These are phyloP conservation scores for Agraylea sexmaculata DNA, from an alignment of 1,140 invertebrate species.

Conservation along the genomic window DNA sequence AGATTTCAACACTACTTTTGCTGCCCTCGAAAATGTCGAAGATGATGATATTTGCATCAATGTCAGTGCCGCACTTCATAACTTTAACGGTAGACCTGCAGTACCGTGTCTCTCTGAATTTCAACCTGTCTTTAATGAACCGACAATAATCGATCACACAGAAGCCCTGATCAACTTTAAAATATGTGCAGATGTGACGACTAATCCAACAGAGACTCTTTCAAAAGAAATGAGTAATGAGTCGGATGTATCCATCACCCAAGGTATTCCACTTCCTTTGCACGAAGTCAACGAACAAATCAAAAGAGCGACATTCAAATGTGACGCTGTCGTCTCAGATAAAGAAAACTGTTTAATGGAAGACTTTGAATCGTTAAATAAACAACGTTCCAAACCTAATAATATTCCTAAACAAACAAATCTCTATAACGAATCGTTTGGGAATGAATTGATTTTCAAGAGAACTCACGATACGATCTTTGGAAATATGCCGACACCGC, in stretches of 20 bases:
- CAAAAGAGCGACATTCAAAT: too few species aligned
- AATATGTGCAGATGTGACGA: constrained; percentile 3
- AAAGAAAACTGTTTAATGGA: too few species aligned
- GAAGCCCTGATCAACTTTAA: constrained; percentile 19
- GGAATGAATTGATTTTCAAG: too few species aligned
- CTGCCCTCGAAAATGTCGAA: constrained; percentile 9
- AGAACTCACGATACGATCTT: too few species aligned
- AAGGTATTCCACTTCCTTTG: constrained; percentile 5
- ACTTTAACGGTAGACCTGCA: constrained; percentile 3
- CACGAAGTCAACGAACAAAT: constrained; percentile 8
- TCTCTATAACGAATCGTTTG: too few species aligned
- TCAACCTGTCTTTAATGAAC: constrained; percentile 6
- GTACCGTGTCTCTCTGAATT: constrained; percentile 9
- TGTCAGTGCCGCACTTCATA: constrained; percentile 10
- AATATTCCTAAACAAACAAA: too few species aligned
- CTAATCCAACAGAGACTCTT: constrained; percentile 1
- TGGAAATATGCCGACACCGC: too few species aligned
- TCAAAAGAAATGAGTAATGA: too few species aligned
- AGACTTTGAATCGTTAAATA: too few species aligned
- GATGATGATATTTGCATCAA: constrained; percentile 17
- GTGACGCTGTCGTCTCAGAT: too few species aligned
- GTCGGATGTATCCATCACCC: constrained; percentile 15
- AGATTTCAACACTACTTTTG: constrained; percentile 11
- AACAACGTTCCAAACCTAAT: too few species aligned
- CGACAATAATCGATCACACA: constrained; percentile 14